A percentile compares a stretch with the other conserved stretches of the same genome.
Evolutionary conservation across 2,888 invertebrate species (phyloP).

Genomic region (Kuschelorhynchus macadamiae): DNA sequence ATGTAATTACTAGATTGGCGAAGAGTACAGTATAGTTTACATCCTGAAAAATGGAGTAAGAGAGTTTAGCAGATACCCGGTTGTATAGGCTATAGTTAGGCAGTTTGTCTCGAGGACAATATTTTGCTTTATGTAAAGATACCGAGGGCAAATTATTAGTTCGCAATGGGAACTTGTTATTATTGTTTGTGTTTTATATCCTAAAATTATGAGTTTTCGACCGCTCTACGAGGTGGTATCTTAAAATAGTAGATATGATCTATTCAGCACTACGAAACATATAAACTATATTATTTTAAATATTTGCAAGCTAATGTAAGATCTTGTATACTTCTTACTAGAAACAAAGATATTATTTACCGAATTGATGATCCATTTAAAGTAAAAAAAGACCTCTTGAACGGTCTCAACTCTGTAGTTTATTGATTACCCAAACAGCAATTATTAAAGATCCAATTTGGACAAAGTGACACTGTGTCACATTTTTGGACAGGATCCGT

Average conservation of each 20-base stretch:
- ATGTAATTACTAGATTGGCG: slow-evolving; percentile 30
- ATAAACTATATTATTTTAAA: too few relatives aligned
- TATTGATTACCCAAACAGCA: too few relatives aligned
- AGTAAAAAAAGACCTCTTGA: too few relatives aligned
- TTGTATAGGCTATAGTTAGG: slow-evolving; percentile 34
- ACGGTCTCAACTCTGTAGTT: too few relatives aligned
- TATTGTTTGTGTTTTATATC: slow-evolving; percentile 32
- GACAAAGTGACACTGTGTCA: too few relatives aligned
- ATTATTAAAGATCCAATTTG: too few relatives aligned
- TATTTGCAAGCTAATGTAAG: too few relatives aligned
- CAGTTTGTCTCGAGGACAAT: slow-evolving; percentile 32
- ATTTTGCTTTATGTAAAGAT: slow-evolving; percentile 39
- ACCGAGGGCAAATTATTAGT: slow-evolving; percentile 29
- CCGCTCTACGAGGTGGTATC: neutral
- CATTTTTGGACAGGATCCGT: too few relatives aligned
- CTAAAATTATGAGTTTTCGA: slow-evolving; percentile 15
- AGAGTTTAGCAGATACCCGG: slow-evolving; percentile 19
- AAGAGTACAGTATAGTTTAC: slow-evolving; percentile 35
- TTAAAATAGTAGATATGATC: neutral
- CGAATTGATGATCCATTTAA: too few relatives aligned
- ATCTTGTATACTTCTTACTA: too few relatives aligned
- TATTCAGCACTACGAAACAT: too few relatives aligned
- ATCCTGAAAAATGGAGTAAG: slow-evolving; percentile 36
- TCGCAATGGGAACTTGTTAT: slow-evolving; percentile 35
- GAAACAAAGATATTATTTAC: too few relatives aligned